Percentiles rank a stretch among this genome's conserved stretches.
Evolutionary conservation across 2,113 vertebrate species (phyloP).

Genomic region (Bungarus multicinctus): DNA sequence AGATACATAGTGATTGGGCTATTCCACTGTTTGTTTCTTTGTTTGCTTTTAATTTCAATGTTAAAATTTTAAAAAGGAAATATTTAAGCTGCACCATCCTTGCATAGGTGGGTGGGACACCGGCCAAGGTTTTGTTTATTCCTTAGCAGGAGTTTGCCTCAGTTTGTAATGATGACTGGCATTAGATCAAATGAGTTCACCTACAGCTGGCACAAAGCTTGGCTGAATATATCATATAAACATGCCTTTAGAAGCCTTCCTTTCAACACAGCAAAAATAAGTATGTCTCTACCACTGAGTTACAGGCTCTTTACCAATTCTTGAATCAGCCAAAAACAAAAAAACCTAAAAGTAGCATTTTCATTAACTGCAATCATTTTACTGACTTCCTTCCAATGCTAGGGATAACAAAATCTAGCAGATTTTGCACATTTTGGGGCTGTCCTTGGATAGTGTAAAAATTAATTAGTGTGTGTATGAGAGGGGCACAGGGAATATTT

Average conservation of each 20-base stretch:
- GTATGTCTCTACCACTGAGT: neutral
- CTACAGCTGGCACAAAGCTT: neutral
- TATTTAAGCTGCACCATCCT: neutral
- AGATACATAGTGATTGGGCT: neutral
- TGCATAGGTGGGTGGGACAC: neutral
- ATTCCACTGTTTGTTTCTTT: neutral
- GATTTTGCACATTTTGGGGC: neutral
- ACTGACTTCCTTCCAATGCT: neutral
- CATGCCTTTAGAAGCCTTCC: neutral
- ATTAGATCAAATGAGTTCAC: neutral
- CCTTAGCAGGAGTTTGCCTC: neutral
- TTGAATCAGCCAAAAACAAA: neutral
- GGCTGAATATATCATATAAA: neutral
- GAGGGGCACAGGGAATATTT: neutral
- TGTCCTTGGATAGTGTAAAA: neutral
- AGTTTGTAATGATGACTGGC: neutral
- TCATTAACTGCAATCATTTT: neutral
- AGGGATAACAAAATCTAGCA: neutral
- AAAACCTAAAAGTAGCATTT: neutral
- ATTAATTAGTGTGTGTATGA: neutral
- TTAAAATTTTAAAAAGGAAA: neutral
- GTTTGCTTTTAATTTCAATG: neutral
- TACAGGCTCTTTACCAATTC: neutral
- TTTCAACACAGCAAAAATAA: neutral
- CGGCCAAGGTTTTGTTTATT: neutral